Percentiles rank a stretch among this genome's conserved stretches.
Conservation (phyloP, 2,888 invertebrate species). For the Syritta pipiens region DNA sequence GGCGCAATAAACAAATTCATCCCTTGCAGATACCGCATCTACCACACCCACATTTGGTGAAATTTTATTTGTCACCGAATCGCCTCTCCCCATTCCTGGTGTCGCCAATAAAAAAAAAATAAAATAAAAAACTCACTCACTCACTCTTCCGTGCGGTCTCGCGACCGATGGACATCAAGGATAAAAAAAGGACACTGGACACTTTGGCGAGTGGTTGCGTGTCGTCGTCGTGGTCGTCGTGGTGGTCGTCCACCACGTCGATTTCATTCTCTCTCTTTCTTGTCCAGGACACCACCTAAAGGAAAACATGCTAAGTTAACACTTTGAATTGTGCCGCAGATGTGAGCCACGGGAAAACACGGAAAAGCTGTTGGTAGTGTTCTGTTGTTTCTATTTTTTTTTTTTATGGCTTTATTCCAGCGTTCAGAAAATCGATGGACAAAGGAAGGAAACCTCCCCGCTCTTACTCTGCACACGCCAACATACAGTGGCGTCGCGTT, state of each 20-base stretch:
- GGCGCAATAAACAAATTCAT: constrained; percentile 43
- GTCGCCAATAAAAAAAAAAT: constrained; percentile 39
- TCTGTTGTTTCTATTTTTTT: constrained; percentile 2
- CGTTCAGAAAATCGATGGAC: constrained; percentile 53
- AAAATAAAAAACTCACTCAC: not conserved
- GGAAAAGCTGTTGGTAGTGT: constrained; percentile 47
- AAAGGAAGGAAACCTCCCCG: constrained; percentile 33
- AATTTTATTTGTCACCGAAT: constrained; percentile 63
- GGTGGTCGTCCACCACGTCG: not conserved
- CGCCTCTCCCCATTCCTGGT: constrained; percentile 19
- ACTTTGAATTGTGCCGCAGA: constrained; percentile 41
- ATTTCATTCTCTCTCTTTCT: too few relatives aligned
- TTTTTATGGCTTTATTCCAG: constrained; percentile 40
- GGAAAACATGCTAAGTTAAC: constrained; percentile 61
- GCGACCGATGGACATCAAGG: constrained; percentile 32
- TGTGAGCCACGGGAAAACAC: constrained; percentile 18
- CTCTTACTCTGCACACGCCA: not conserved
- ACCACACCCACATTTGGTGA: constrained; percentile 57
- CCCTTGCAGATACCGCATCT: constrained; percentile 54
- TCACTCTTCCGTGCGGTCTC: constrained; percentile 10
- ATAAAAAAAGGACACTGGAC: constrained; percentile 57
- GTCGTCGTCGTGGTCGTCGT: constrained; percentile 9
- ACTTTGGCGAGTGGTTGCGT: constrained; percentile 58
- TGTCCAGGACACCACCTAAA: constrained; percentile 16
- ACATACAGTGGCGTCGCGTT: not conserved